Evolutionary conservation across 1,140 invertebrate species (phyloP).

Genomic region (Stegodyphus dumicola): DNA sequence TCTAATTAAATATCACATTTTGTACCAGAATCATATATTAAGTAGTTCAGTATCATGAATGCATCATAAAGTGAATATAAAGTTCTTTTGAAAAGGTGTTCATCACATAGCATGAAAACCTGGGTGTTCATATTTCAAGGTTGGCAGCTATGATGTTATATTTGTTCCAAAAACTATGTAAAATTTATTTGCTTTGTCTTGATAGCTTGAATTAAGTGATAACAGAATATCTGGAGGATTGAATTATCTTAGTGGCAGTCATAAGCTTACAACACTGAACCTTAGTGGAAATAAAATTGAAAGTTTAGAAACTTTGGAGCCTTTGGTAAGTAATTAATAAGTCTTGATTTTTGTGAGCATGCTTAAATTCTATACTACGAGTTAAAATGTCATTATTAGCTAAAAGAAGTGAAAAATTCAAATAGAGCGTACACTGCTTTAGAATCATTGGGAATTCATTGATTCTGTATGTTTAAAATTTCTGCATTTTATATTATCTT

Average conservation of each 20-base stretch:
- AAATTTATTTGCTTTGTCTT: conserved; percentile 18
- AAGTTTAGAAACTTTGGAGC: conserved; percentile 90
- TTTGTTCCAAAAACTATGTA: too few relatives aligned
- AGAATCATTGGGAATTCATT: too few relatives aligned
- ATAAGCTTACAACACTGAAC: conserved; percentile 90
- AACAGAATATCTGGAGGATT: conserved; percentile 92
- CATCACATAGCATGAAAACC: too few relatives aligned
- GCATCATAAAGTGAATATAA: too few relatives aligned
- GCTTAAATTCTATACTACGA: background rate
- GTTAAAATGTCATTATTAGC: background rate
- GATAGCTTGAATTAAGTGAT: conserved; percentile 81
- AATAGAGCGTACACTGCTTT: background rate
- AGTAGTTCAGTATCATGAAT: too few relatives aligned
- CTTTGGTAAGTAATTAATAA: conserved; percentile 75
- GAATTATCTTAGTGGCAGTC: conserved; percentile 86
- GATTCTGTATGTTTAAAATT: too few relatives aligned
- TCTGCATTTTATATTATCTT: too few relatives aligned
- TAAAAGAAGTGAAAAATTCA: background rate
- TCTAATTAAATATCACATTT: too few relatives aligned
- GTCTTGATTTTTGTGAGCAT: background rate
- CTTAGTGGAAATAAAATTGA: conserved; percentile 97
- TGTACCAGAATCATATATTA: too few relatives aligned
- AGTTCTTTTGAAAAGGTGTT: too few relatives aligned
- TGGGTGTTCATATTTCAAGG: too few relatives aligned
- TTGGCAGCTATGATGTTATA: too few relatives aligned